Evolutionary conservation across 2,113 vertebrate genomes (phyloP), one percentile per base, ranked within the genome.

Genomic region (Scatophagus argus): DNA sequence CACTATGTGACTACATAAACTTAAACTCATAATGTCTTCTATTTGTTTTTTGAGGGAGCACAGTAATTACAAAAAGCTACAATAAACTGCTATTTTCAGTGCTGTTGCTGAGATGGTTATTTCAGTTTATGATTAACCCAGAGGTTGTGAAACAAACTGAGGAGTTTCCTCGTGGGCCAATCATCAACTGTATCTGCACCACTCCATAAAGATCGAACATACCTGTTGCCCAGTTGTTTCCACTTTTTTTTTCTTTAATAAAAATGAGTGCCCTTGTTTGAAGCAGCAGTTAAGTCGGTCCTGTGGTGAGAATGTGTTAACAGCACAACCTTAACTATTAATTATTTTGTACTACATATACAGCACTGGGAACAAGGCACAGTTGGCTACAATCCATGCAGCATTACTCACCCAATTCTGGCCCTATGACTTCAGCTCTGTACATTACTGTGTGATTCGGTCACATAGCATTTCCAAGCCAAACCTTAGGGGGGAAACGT

Each of bases 81-180:
- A 81, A 54, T 65, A 47, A 55, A 78, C 36, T 62, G 25, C 43
- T 63, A 62, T 68, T 70, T 68, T 68, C 54, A 64, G 65, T 43
- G 36, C 68, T 19, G 68, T 61, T 49, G 23, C 69, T 5, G 58
- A 78, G 70, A 82, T 66, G 74, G 79, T 69, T 85, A 67, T 67
- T 74, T 46, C 67, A 55, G 93, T 88, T 91, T 81, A 88, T 91
- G 76, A 94, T 93, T 94, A 93, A 93, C 90, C 75, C 77, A 56
- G 58, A 32, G 61, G 77, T 93, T 88, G 91, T 84, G 91, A 86
- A 92, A 93, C 80, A 60, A 80, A 21, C 72, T 34, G 32, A 78
- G 61, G 36, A 59, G 3, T 91, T 89, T 83, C 76, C 79, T 66
- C 2, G 65, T 52, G 44, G 43, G 79, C 44, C 83, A 92, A 90